Evolutionary conservation across 2,888 invertebrate species (phyloP).

Genomic region (Lepidocyrtoides sp.): DNA sequence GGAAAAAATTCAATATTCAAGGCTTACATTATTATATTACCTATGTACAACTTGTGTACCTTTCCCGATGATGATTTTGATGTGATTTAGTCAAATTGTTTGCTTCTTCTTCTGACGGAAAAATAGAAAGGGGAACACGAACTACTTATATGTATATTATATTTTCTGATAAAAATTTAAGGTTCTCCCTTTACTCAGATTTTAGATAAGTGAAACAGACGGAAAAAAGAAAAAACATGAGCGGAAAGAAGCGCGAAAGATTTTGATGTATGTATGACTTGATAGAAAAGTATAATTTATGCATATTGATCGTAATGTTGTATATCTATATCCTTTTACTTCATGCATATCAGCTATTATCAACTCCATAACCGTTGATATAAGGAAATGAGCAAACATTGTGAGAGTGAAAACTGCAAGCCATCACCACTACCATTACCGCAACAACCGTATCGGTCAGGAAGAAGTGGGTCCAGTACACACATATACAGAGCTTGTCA

Average conservation of each 20-base stretch:
- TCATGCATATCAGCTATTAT: not conserved
- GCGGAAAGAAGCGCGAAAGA: conserved; percentile 19
- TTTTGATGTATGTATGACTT: not conserved
- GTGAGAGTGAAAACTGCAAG: not conserved
- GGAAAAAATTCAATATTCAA: not conserved
- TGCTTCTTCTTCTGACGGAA: not conserved
- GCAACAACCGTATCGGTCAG: conserved; percentile 25
- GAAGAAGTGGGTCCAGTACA: not conserved
- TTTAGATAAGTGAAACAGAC: not conserved
- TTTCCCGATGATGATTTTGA: too few species aligned
- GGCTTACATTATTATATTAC: not conserved
- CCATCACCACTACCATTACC: not conserved
- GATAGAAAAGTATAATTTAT: not conserved
- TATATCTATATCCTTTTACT: too few species aligned
- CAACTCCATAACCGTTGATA: too few species aligned
- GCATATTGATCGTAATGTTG: too few species aligned
- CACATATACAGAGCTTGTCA: not conserved
- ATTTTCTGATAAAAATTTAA: not conserved
- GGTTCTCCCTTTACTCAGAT: too few species aligned
- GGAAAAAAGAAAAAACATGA: not conserved
- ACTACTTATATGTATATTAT: not conserved
- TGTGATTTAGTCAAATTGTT: not conserved
- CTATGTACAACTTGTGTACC: not conserved
- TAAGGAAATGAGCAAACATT: conserved; percentile 17
- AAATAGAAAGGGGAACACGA: too few species aligned